Evolutionary conservation across 2,797 vertebrate genomes (phyloP).

Genomic region (Falco novaeseelandiae): DNA sequence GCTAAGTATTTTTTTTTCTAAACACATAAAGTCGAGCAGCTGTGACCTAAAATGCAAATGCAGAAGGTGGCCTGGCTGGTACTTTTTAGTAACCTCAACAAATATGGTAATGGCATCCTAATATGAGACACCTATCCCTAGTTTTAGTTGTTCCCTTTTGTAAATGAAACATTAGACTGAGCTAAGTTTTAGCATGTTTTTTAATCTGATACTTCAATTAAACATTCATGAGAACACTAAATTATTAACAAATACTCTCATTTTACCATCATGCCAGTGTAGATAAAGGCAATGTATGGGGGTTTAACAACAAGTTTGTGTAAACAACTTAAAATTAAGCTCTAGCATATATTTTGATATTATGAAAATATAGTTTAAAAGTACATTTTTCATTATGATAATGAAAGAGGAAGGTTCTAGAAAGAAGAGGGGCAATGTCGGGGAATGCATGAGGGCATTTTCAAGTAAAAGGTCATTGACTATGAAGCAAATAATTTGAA

Average conservation of each 20-base stretch:
- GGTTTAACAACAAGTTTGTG: conserved; percentile 5
- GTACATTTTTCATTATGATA: background rate
- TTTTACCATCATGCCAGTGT: conserved; percentile 32
- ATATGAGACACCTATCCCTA: background rate
- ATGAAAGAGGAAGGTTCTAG: background rate
- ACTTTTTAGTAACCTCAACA: background rate
- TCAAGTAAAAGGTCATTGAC: background rate
- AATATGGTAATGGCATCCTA: background rate
- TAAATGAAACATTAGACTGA: conserved; percentile 55
- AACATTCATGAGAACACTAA: conserved; percentile 74
- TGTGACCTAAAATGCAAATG: background rate
- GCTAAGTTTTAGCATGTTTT: conserved; percentile 53
- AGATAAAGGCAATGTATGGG: conserved; percentile 15
- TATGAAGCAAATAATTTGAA: conserved; percentile 19
- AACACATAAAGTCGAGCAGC: background rate
- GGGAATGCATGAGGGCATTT: background rate
- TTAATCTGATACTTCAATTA: conserved; percentile 75
- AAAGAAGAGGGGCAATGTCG: background rate
- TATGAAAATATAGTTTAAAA: conserved; percentile 26
- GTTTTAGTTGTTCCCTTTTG: conserved; percentile 23
- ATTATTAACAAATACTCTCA: conserved; percentile 74
- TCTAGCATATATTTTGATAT: background rate
- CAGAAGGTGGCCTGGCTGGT: background rate
- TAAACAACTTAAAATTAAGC: background rate
- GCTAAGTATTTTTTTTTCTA: background rate